Conservation (phyloP, 2,113 vertebrate species). For the Cryptotis parvus region DNA sequence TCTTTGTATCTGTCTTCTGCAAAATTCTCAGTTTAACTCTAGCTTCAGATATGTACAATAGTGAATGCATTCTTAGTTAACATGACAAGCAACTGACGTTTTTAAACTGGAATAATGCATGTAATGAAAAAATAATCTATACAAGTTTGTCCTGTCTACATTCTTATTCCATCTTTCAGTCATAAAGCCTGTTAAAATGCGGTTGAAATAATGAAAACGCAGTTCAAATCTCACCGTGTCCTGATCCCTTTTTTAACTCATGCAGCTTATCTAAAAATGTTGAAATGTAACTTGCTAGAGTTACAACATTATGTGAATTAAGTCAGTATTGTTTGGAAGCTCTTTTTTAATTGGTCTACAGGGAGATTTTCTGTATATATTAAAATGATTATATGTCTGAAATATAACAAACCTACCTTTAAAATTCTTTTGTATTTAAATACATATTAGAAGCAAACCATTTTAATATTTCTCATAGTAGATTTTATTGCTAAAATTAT, state of each 20-base stretch:
- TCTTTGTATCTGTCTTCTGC: slow-evolving; percentile 81
- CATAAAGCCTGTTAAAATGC: slow-evolving; percentile 81
- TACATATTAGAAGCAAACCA: slow-evolving; percentile 74
- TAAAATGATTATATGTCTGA: slow-evolving; percentile 84
- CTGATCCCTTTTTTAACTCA: slow-evolving; percentile 75
- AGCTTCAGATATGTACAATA: slow-evolving; percentile 77
- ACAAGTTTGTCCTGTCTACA: slow-evolving; percentile 77
- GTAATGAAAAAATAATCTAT: slow-evolving; percentile 88
- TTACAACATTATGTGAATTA: slow-evolving; percentile 85
- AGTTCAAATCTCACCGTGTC: slow-evolving; percentile 79
- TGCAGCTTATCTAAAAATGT: slow-evolving; percentile 79
- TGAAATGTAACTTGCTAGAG: slow-evolving; percentile 83
- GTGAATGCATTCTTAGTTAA: slow-evolving; percentile 83
- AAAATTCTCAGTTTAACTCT: slow-evolving; percentile 84
- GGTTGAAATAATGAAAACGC: slow-evolving; percentile 77
- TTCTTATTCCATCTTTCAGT: slow-evolving; percentile 64
- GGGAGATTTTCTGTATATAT: slow-evolving; percentile 87
- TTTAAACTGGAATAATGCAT: slow-evolving; percentile 87
- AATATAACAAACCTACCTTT: slow-evolving; percentile 83
- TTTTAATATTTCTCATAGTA: slow-evolving; percentile 81
- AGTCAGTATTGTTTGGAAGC: slow-evolving; percentile 85
- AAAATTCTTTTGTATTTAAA: slow-evolving; percentile 80
- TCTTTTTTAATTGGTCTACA: slow-evolving; percentile 87
- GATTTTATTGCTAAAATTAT: slow-evolving; percentile 84
- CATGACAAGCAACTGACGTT: slow-evolving; percentile 86